phyloP scores from a whole-genome alignment of 2,888 invertebrate genomes.

The Caenorhabditis wallacei region DNA sequence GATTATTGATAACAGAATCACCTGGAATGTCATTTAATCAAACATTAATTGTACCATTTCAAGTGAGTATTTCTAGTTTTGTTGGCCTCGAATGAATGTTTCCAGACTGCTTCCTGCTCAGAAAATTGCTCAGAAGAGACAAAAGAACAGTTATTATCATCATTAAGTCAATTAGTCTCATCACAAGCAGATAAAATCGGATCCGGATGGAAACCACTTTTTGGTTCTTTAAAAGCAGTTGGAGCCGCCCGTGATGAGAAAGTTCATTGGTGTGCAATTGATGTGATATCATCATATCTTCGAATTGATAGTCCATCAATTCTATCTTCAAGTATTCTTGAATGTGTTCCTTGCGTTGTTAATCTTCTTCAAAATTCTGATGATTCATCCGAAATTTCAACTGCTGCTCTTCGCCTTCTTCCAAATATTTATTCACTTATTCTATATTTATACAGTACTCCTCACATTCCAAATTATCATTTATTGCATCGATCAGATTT shows the following conservation, averaged over 20 bases:
- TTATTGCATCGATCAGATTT: constrained; percentile 71
- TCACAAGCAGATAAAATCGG: constrained; percentile 86
- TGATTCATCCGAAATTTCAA: constrained; percentile 48
- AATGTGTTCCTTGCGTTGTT: constrained; percentile 76
- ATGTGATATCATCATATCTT: constrained; percentile 95
- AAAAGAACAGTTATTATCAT: constrained; percentile 93
- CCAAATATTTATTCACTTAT: constrained; percentile 70
- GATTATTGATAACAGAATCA: constrained; percentile 65
- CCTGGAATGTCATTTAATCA: constrained; percentile 77
- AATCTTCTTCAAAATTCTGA: constrained; percentile 76
- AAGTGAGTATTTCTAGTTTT: constrained; percentile 39
- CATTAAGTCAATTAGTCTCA: constrained; percentile 96
- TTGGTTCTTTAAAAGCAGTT: constrained; percentile 94
- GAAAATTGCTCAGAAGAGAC: constrained; percentile 95
- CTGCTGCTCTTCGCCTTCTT: constrained; percentile 71
- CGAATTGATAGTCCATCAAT: constrained; percentile 93
- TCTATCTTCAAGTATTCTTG: constrained; percentile 73
- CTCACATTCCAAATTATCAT: constrained; percentile 74
- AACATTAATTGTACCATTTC: constrained; percentile 74
- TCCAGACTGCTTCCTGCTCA: constrained; percentile 86
- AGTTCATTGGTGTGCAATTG: constrained; percentile 85
- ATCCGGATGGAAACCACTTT: constrained; percentile 91
- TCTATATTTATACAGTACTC: constrained; percentile 71
- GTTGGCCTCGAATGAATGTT: too few species aligned
- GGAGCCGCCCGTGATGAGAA: constrained; percentile 82